Percentiles rank a stretch among this genome's conserved stretches.
phyloP scores from a whole-genome alignment of 2,797 vertebrate genomes.

The Tadarida brasiliensis region DNA sequence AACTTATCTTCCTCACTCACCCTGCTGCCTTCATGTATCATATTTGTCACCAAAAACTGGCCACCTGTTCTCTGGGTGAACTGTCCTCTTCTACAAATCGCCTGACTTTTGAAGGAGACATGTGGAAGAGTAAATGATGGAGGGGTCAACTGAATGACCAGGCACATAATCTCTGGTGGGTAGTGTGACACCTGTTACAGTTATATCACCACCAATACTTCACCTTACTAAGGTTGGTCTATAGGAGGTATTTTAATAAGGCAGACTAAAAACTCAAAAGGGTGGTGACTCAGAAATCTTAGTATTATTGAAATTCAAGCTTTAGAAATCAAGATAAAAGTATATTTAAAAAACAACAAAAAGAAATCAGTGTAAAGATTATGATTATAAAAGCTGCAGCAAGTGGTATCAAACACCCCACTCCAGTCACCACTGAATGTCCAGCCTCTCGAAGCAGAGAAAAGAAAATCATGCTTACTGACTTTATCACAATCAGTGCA shows the following conservation, averaged over 20 bases:
- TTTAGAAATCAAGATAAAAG: slow-evolving; percentile 37
- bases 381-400: background rate
- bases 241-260: background rate
- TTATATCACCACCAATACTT: background rate
- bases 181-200: background rate
- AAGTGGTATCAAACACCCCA: background rate
- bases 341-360: background rate
- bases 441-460: background rate
- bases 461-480: background rate
- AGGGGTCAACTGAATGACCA: background rate
- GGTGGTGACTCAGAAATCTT: background rate
- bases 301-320: background rate
- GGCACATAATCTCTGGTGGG: background rate
- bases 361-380: background rate
- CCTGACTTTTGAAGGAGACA: background rate
- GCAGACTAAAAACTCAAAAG: background rate
- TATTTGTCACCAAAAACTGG: background rate
- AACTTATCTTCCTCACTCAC: background rate
- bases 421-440: background rate
- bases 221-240: background rate
- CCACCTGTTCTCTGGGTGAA: background rate
- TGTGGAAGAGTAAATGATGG: background rate
- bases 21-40: background rate
- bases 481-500: background rate
- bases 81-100: background rate